Percentiles rank a stretch among this genome's conserved stretches.
Conservation (phyloP, 2,797 vertebrate genomes). For the Loris lydekkerianus region DNA sequence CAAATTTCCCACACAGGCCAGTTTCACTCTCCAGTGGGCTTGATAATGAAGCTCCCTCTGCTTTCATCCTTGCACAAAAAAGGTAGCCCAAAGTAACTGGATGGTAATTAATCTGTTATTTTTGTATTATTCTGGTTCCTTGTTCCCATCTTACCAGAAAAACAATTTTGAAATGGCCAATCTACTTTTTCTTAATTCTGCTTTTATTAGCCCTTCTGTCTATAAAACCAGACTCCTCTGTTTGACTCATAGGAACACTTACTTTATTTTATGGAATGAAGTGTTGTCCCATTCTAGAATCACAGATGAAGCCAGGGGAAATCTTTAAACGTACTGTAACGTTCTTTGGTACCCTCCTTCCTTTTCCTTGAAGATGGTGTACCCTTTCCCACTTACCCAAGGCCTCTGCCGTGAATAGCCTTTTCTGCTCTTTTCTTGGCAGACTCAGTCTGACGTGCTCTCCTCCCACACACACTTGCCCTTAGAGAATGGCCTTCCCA, state of each 20-base stretch:
- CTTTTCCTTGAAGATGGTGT: not conserved
- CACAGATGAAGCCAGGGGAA: not conserved
- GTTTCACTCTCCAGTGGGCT: not conserved
- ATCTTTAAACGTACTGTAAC: not conserved
- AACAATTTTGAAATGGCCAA: not conserved
- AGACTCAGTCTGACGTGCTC: not conserved
- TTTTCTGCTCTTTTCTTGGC: not conserved
- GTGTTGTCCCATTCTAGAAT: not conserved
- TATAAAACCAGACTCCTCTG: not conserved
- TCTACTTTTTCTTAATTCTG: not conserved
- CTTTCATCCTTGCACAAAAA: not conserved
- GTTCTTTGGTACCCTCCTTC: not conserved
- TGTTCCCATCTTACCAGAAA: not conserved
- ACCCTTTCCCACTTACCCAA: not conserved
- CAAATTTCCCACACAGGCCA: not conserved
- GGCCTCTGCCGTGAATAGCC: not conserved
- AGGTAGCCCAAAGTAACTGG: not conserved
- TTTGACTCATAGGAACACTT: not conserved
- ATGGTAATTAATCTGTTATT: not conserved
- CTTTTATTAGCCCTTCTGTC: not conserved
- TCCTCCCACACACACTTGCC: not conserved
- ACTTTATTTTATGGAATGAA: not conserved
- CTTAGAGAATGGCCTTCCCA: not conserved
- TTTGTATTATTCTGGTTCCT: not conserved
- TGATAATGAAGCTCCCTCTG: not conserved